Evolutionary conservation across 2,888 invertebrate genomes (phyloP).

Genomic region (Cerceris rybyensis): DNA sequence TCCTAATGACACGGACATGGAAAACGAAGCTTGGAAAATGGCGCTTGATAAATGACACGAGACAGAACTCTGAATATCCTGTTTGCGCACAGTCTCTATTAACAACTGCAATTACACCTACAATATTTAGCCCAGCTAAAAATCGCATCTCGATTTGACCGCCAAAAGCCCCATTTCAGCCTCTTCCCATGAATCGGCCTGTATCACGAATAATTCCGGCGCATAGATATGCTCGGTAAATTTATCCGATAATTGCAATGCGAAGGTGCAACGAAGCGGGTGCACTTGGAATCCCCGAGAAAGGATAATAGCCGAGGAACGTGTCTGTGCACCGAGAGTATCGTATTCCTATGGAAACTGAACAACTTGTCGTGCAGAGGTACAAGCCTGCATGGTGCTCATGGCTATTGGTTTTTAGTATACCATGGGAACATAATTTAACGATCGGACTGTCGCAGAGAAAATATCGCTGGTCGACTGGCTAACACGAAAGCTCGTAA

Average conservation of each 20-base stretch:
- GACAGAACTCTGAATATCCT: too few species aligned
- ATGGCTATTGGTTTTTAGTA: constrained; percentile 56
- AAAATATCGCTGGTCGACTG: constrained; percentile 30
- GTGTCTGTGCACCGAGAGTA: constrained; percentile 26
- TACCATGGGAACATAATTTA: constrained; percentile 43
- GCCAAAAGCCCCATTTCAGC: too few species aligned
- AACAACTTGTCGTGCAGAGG: background rate
- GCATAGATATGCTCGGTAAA: constrained; percentile 64
- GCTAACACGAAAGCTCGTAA: constrained; percentile 30
- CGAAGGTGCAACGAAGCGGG: constrained; percentile 42
- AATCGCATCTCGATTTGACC: too few species aligned
- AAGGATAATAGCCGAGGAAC: constrained; percentile 57
- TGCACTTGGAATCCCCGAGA: constrained; percentile 39
- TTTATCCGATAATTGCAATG: constrained; percentile 60
- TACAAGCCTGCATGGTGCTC: constrained; percentile 3
- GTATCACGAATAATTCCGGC: constrained; percentile 53
- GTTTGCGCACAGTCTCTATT: too few species aligned
- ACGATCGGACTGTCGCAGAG: constrained; percentile 42
- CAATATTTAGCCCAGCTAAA: too few species aligned
- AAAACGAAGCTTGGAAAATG: too few species aligned
- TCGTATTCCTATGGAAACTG: constrained; percentile 31
- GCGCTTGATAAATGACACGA: too few species aligned
- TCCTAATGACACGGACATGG: too few species aligned
- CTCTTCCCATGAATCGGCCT: too few species aligned
- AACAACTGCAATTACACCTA: too few species aligned